These are phyloP conservation scores for Globia sparganii DNA, from an alignment of 2,888 invertebrate species.

Conservation along the genomic window DNA sequence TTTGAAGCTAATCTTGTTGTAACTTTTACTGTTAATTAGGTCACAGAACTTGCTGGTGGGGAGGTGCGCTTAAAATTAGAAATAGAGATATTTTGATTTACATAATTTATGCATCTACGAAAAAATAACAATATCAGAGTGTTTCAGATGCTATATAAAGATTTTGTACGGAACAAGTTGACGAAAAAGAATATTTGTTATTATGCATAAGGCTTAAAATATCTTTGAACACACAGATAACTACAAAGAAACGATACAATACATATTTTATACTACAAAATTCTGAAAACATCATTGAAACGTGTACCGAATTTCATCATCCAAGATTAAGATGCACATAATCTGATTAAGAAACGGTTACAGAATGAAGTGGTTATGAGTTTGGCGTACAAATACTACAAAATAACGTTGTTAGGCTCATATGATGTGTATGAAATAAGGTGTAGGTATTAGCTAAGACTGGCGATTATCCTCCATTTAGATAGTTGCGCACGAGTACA, in stretches of 20 bases:
- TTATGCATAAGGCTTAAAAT: not conserved
- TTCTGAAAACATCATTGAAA: conserved; percentile 5
- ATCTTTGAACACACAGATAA: not conserved
- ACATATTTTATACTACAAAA: not conserved
- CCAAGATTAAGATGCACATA: conserved; percentile 28
- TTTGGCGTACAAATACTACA: conserved; percentile 26
- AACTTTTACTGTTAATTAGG: conserved; percentile 17
- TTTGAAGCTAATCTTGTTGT: conserved; percentile 46
- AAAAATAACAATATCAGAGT: not conserved
- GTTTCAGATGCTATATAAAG: not conserved
- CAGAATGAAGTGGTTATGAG: conserved; percentile 45
- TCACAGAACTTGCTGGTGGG: not conserved
- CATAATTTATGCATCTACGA: no score
- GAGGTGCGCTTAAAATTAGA: not conserved
- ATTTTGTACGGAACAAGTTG: not conserved
- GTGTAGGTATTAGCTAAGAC: conserved; percentile 46
- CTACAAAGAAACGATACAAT: conserved; percentile 28
- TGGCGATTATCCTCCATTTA: conserved; percentile 49
- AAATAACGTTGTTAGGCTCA: conserved; percentile 30
- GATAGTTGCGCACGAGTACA: conserved; percentile 42
- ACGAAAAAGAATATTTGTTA: not conserved
- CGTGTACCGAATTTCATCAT: conserved; percentile 20
- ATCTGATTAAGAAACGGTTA: conserved; percentile 35
- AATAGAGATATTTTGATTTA: not conserved
- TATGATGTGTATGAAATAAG: conserved; percentile 47